Conservation (phyloP, 2,888 invertebrate genomes). For the Ephialtes manifestator region DNA sequence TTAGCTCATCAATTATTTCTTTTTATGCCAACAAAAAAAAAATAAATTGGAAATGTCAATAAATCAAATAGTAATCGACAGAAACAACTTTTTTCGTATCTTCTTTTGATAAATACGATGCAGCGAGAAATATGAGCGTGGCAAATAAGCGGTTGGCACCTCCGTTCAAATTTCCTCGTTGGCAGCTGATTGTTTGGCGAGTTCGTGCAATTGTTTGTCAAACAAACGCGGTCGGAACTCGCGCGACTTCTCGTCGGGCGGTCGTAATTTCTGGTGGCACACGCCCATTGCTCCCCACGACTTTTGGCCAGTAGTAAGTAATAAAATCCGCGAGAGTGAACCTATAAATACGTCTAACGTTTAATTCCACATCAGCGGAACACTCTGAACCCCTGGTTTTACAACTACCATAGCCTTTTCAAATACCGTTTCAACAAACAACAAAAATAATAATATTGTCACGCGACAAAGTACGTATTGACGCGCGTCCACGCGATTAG, state of each 20-base stretch:
- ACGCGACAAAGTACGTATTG: conserved; percentile 78
- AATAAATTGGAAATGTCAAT: not conserved
- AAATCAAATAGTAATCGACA: not conserved
- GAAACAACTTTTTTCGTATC: not conserved
- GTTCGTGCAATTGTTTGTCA: conserved; percentile 76
- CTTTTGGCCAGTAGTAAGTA: conserved; percentile 11
- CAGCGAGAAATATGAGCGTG: not conserved
- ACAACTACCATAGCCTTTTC: conserved; percentile 21
- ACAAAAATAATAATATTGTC: conserved; percentile 77
- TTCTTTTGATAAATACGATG: not conserved
- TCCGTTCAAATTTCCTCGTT: conserved; percentile 43
- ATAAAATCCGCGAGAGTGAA: conserved; percentile 52
- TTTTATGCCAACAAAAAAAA: too few species aligned
- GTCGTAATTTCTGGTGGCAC: conserved; percentile 73
- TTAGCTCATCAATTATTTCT: too few species aligned
- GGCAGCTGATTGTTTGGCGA: conserved; percentile 44
- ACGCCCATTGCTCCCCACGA: conserved; percentile 69
- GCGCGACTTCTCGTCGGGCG: conserved; percentile 59
- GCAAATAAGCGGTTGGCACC: not conserved
- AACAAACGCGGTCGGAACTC: conserved; percentile 73
- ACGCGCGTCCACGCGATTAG: conserved; percentile 74
- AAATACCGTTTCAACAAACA: conserved; percentile 39
- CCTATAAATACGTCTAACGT: not conserved
- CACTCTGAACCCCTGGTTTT: conserved; percentile 62
- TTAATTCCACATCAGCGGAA: conserved; percentile 10